Percentiles rank a stretch among this genome's conserved stretches.
Conservation (phyloP, 2,113 vertebrate genomes). For the Xiphophorus hellerii region DNA sequence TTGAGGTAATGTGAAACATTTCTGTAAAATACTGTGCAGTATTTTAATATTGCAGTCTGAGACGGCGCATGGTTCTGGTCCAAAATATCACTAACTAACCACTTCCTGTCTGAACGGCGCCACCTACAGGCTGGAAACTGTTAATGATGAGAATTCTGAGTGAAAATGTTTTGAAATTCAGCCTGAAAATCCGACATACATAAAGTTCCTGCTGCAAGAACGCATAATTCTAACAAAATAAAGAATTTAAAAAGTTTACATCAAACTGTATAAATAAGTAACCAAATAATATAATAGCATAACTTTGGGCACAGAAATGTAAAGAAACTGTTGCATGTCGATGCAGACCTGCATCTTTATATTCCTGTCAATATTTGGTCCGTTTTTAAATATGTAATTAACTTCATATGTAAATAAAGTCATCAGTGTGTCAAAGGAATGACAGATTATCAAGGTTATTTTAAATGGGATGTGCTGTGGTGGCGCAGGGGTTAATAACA, state of each 20-base stretch:
- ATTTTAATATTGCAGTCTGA: constrained; percentile 15
- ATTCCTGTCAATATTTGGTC: neutral
- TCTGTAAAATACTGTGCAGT: constrained; percentile 45
- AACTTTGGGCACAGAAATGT: neutral
- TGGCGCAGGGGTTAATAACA: no score
- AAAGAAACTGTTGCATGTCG: neutral
- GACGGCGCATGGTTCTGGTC: constrained; percentile 36
- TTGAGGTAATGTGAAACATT: neutral
- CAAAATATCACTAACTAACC: constrained; percentile 3
- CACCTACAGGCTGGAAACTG: neutral
- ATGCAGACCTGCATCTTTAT: neutral
- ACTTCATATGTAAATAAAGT: no score
- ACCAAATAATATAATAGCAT: no score
- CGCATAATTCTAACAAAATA: no score
- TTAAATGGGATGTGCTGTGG: no score
- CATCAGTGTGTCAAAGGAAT: no score
- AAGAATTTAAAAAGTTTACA: no score
- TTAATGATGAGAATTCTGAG: neutral
- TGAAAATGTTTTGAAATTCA: neutral
- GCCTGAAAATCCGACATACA: no score
- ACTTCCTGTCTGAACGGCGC: neutral
- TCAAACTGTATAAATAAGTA: no score
- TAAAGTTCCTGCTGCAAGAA: neutral
- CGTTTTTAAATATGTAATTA: neutral
- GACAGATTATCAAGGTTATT: no score